Conservation (phyloP, 2,113 vertebrate species). For the Pampusana beccarii region DNA sequence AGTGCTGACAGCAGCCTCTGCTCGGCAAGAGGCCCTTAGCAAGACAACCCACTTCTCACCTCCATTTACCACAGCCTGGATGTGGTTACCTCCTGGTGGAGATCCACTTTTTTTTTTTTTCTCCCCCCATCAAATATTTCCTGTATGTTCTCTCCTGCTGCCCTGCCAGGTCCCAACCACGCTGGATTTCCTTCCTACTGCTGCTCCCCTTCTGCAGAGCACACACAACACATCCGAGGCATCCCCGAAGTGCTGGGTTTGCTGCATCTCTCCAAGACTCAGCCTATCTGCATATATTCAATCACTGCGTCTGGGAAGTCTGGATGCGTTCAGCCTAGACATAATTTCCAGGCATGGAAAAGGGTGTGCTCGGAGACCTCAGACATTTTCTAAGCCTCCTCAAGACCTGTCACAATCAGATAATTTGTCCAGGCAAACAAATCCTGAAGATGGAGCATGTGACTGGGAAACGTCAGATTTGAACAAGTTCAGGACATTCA, state of each 20-base stretch:
- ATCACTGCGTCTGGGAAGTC: background rate
- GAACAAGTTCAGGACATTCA: background rate
- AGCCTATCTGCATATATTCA: background rate
- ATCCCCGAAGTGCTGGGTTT: background rate
- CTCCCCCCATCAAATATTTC: background rate
- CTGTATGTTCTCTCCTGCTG: background rate
- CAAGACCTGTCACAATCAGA: background rate
- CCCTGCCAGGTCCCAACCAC: background rate
- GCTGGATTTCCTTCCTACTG: background rate
- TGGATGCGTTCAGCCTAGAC: background rate
- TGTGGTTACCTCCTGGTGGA: background rate
- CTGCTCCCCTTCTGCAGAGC: background rate
- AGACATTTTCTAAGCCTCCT: background rate
- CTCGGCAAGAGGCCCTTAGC: background rate
- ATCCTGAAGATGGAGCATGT: background rate
- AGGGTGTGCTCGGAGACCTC: background rate
- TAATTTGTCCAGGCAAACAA: background rate
- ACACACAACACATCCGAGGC: background rate
- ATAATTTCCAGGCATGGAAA: background rate
- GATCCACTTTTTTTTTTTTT: background rate
- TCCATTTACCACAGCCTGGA: background rate
- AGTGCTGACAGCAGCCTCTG: constrained; percentile 53
- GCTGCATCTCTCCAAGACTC: background rate
- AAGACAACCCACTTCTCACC: background rate
- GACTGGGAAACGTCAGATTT: background rate